phyloP scores from a whole-genome alignment of 2,113 vertebrate genomes.

The Myodes glareolus region DNA sequence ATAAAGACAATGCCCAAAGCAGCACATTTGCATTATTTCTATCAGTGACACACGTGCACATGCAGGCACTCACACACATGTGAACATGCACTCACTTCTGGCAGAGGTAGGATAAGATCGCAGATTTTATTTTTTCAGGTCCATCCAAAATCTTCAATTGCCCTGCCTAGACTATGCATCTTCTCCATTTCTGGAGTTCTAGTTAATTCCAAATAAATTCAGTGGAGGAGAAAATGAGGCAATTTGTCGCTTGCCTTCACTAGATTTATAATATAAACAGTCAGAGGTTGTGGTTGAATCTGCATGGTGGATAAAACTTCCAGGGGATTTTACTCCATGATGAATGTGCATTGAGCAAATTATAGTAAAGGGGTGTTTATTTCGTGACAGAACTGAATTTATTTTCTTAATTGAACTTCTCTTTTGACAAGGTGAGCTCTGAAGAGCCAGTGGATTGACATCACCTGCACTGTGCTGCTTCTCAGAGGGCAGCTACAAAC shows the following conservation, averaged over 20 bases:
- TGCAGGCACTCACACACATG: fast-evolving
- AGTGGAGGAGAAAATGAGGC: slow-evolving; percentile 75
- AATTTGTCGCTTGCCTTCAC: slow-evolving; percentile 65
- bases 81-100: not conserved
- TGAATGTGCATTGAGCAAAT: not conserved
- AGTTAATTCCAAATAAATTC: slow-evolving; percentile 62
- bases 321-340: not conserved
- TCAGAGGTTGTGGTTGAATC: not conserved
- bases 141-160: not conserved
- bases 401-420: slow-evolving; percentile 36
- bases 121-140: not conserved
- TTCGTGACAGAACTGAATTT: slow-evolving; percentile 62
- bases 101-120: not conserved
- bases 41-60: not conserved
- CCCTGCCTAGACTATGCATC: not conserved
- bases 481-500: not conserved
- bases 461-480: not conserved
- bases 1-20: not conserved
- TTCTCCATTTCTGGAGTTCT: slow-evolving; percentile 52
- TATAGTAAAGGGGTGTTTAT: not conserved
- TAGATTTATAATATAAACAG: slow-evolving; percentile 65
- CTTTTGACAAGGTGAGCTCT: not conserved
- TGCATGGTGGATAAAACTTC: slow-evolving; percentile 22
- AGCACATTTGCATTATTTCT: not conserved
- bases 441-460: not conserved